These are phyloP conservation scores for Triops cancriformis DNA, from an alignment of 1,140 invertebrate genomes.

Conservation along the genomic window DNA sequence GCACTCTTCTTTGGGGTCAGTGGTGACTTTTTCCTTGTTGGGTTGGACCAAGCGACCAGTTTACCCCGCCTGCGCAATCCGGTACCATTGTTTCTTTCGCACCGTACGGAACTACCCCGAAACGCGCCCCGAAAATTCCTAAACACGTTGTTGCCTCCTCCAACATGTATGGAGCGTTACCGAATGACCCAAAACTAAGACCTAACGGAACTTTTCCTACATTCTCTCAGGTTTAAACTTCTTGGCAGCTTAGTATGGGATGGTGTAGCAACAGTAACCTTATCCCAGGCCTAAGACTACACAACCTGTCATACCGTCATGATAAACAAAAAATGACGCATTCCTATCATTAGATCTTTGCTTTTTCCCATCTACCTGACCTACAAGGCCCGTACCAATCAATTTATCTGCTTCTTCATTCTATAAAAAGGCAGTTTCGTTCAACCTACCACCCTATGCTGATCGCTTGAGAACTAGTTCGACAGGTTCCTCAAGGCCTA, in stretches of 20 bases:
- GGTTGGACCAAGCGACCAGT: not conserved
- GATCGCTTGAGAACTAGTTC: too few species aligned
- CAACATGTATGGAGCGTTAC: not conserved
- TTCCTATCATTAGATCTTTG: not conserved
- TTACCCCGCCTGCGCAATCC: not conserved
- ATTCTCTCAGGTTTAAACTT: not conserved
- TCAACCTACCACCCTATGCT: too few species aligned
- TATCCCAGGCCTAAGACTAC: constrained; percentile 1
- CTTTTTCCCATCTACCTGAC: not conserved
- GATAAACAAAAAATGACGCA: not conserved
- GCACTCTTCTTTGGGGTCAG: not conserved
- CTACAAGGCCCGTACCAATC: not conserved
- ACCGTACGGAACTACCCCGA: not conserved
- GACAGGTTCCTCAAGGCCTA: not conserved
- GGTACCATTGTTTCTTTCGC: not conserved
- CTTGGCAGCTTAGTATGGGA: not conserved
- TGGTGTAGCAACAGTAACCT: not conserved
- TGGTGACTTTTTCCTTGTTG: constrained; percentile 13
- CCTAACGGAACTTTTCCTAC: constrained; percentile 4
- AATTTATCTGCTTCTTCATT: not conserved
- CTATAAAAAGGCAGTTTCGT: too few species aligned
- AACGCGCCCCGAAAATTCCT: not conserved
- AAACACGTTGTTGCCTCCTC: not conserved
- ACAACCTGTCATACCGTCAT: not conserved
- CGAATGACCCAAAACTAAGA: not conserved